phyloP scores from a whole-genome alignment of 2,797 vertebrate species.

The Microctenopoma steveboyesi region DNA sequence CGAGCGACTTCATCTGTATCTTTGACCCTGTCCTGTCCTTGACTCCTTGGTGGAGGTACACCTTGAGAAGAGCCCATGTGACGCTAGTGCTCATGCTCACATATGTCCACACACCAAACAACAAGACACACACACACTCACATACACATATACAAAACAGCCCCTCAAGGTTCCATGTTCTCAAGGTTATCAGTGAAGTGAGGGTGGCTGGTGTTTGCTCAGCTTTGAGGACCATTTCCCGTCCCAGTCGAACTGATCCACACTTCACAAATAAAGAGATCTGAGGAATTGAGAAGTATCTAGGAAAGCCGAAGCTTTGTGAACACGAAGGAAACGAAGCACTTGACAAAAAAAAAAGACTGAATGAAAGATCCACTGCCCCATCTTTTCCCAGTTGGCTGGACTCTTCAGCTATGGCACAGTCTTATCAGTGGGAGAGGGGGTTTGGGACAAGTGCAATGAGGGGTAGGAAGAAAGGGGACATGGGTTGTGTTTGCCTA shows the following conservation, averaged over 20 bases:
- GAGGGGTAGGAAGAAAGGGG: conserved; percentile 83
- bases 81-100: conserved; percentile 49
- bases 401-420: conserved; percentile 86
- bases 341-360: neutral
- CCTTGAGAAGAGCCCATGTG: conserved; percentile 79
- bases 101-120: conserved; percentile 33
- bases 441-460: conserved; percentile 44
- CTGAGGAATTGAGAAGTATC: neutral
- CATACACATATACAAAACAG: conserved; percentile 42
- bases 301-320: neutral
- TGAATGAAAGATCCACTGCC: conserved; percentile 67
- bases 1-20: conserved; percentile 63
- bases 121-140: conserved; percentile 44
- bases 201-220: conserved; percentile 88
- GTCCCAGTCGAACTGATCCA: conserved; percentile 46
- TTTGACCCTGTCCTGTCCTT: conserved; percentile 77
- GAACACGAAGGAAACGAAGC: neutral
- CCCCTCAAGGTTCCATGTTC: conserved; percentile 75
- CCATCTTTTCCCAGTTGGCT: conserved; percentile 82
- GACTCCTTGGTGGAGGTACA: conserved; percentile 63
- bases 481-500: conserved; percentile 96
- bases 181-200: conserved; percentile 88
- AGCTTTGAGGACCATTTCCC: conserved; percentile 86
- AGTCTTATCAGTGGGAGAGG: conserved; percentile 79
- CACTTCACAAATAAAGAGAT: conserved; percentile 4